Evolutionary conservation across 2,888 invertebrate genomes (phyloP).

Genomic region (Calliopum simillimum): DNA sequence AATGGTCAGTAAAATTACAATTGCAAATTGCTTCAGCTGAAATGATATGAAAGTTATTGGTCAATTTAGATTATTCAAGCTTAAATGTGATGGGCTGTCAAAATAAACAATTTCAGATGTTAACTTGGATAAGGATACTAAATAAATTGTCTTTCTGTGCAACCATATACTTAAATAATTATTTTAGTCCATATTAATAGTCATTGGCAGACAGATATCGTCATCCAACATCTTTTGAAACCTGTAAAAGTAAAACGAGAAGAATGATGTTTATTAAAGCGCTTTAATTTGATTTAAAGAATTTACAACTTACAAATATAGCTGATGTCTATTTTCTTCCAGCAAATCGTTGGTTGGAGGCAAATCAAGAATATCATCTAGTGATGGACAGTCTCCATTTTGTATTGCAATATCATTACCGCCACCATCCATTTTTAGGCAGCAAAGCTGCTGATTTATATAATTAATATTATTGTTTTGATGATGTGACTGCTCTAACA

Average conservation of each 20-base stretch:
- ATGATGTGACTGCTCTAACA: neutral
- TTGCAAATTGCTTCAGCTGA: no score
- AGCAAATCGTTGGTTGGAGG: constrained; percentile 12
- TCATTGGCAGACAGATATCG: neutral
- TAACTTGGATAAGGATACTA: no score
- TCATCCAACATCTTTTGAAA: constrained; percentile 18
- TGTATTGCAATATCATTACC: neutral
- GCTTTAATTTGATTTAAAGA: neutral
- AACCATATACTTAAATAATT: no score
- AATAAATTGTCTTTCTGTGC: no score
- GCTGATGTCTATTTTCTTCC: neutral
- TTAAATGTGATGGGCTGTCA: no score
- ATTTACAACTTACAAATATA: constrained; percentile 8
- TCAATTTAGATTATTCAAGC: no score
- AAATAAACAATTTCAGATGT: no score
- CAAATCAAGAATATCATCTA: constrained; percentile 16
- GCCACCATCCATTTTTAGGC: neutral
- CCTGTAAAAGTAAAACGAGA: neutral
- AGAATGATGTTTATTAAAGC: neutral
- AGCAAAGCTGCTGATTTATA: neutral
- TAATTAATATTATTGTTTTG: neutral
- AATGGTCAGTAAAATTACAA: no score
- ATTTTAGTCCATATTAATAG: constrained; percentile 7
- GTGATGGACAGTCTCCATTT: neutral
- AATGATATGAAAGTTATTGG: no score